These are phyloP conservation scores for Enteromius mattozi DNA, from an alignment of 2,797 vertebrate genomes.

Conservation along the genomic window DNA sequence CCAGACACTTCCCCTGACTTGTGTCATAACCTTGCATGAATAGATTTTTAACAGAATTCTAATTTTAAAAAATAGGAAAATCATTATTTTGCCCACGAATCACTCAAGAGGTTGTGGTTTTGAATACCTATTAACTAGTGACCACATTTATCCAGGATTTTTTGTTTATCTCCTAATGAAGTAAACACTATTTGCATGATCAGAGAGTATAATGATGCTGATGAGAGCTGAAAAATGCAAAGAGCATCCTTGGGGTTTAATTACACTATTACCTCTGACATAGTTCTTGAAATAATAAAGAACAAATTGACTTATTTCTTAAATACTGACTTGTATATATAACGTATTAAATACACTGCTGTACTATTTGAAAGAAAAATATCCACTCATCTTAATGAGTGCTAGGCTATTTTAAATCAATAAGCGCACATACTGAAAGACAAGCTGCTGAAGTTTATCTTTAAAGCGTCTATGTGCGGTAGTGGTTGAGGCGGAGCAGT, in stretches of 20 bases:
- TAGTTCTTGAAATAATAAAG: background rate
- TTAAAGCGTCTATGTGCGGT: background rate
- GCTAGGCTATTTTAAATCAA: background rate
- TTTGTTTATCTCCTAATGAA: background rate
- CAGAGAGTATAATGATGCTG: background rate
- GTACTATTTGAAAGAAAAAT: background rate
- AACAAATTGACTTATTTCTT: background rate
- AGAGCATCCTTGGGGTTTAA: background rate
- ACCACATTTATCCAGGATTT: background rate
- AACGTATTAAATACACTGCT: background rate
- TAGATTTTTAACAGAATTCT: background rate
- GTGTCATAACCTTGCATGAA: background rate
- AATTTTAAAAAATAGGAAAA: background rate
- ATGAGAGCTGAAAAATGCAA: conserved; percentile 5
- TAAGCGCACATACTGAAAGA: background rate
- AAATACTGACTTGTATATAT: background rate
- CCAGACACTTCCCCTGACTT: background rate
- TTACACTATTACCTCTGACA: background rate
- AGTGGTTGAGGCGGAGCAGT: background rate
- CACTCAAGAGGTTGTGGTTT: background rate
- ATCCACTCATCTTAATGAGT: background rate
- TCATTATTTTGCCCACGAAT: background rate
- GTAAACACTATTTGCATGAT: background rate
- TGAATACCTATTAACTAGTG: background rate
- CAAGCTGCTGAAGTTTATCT: background rate